Evolutionary conservation across 2,113 vertebrate genomes (phyloP).

Genomic region (Bubo blakistoni): DNA sequence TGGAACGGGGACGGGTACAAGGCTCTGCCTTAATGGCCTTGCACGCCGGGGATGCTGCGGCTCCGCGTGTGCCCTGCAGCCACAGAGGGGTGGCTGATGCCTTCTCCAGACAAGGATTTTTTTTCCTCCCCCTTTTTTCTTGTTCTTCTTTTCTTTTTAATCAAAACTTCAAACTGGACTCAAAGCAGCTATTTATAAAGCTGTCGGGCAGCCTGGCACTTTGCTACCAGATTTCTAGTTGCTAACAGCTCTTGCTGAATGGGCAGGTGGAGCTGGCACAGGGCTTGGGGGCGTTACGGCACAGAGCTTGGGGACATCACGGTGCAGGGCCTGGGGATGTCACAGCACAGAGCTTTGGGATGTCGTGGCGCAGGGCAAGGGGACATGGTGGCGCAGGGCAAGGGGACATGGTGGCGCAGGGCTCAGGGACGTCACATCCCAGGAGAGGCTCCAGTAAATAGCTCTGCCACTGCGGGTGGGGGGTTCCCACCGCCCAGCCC

Average conservation of each 20-base stretch:
- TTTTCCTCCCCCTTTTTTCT: not conserved
- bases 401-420: fast-evolving
- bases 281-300: fast-evolving
- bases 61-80: not conserved
- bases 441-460: not conserved
- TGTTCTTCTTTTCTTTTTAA: not conserved
- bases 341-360: fast-evolving
- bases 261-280: not conserved
- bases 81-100: not conserved
- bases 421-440: fast-evolving
- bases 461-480: fast-evolving
- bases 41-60: not conserved
- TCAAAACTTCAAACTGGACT: slow-evolving; percentile 27
- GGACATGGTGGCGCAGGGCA: too few species aligned
- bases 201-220: slow-evolving; percentile 22
- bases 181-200: slow-evolving; percentile 25
- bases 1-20: slow-evolving; percentile 21
- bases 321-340: fast-evolving
- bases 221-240: not conserved
- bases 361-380: fast-evolving
- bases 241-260: not conserved
- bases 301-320: fast-evolving
- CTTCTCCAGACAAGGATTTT: not conserved
- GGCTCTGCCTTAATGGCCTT: not conserved
- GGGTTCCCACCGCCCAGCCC: not conserved